Evolutionary conservation across 35 echinoderm and acorn worm genomes (phyloP).

Genomic region (Diadema setosum): DNA sequence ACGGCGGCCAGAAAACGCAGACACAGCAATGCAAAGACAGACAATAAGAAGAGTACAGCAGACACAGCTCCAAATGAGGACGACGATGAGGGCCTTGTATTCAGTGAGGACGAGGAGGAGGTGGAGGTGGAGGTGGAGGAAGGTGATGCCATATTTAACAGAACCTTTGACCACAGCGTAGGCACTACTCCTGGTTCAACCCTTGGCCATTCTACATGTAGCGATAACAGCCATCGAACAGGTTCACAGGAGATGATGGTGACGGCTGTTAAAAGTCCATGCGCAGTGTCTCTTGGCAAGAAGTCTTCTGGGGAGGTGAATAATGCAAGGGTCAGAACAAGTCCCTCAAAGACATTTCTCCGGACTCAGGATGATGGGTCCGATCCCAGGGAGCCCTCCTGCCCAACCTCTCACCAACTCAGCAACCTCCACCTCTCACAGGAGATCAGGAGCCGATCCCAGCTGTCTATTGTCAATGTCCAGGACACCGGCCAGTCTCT

Average conservation of each 20-base stretch:
- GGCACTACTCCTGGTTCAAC: not conserved
- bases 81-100: not conserved
- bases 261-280: not conserved
- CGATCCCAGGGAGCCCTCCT: not conserved
- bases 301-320: not conserved
- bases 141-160: not conserved
- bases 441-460: not conserved
- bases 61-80: not conserved
- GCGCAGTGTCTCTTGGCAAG: not conserved
- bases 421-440: not conserved
- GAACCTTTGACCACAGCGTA: not conserved
- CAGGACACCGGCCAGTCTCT: not conserved
- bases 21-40: not conserved
- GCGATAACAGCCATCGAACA: not conserved
- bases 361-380: not conserved
- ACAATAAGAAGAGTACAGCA: not conserved
- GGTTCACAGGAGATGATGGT: not conserved
- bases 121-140: not conserved
- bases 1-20: not conserved
- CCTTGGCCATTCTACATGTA: not conserved
- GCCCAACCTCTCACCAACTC: not conserved
- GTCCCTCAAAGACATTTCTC: not conserved
- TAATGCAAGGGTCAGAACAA: not conserved
- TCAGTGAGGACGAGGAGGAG: not conserved
- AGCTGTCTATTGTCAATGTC: not conserved